Evolutionary conservation across 1,140 invertebrate species (phyloP).

Genomic region (Drosophila bipectinata): DNA sequence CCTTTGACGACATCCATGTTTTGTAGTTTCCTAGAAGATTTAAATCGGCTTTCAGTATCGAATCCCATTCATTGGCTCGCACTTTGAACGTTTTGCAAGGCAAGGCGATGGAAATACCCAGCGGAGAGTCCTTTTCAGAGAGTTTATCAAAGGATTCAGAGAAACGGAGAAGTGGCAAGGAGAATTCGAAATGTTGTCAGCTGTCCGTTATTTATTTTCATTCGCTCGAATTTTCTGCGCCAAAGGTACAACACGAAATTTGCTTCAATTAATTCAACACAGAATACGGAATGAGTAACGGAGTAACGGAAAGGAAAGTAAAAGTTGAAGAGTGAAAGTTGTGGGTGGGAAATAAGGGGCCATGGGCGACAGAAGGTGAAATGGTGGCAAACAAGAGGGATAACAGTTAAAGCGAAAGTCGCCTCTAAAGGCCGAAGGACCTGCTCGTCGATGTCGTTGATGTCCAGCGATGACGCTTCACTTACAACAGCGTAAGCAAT

Average conservation of each 20-base stretch:
- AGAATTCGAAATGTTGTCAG: constrained; percentile 2
- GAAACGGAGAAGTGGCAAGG: background rate
- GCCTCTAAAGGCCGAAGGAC: background rate
- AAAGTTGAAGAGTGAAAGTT: background rate
- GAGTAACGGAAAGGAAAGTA: background rate
- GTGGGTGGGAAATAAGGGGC: background rate
- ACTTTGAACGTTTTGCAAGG: constrained; percentile 3
- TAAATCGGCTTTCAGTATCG: constrained; percentile 21
- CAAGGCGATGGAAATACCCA: background rate
- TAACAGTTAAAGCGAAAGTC: background rate
- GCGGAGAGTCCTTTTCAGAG: constrained; percentile 5
- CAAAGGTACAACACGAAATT: constrained; percentile 31
- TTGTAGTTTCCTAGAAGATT: background rate
- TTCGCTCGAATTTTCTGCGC: constrained; percentile 4
- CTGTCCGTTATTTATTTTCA: constrained; percentile 25
- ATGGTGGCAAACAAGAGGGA: background rate
- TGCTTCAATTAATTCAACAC: constrained; percentile 56
- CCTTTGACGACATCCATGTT: background rate
- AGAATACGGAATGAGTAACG: constrained; percentile 11
- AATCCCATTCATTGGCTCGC: constrained; percentile 12
- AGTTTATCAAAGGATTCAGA: constrained; percentile 7
- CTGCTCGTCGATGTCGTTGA: constrained; percentile 23
- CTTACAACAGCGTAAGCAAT: constrained; percentile 60
- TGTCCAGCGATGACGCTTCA: constrained; percentile 44
- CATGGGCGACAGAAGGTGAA: background rate